Base-by-base conservation (phyloP, 2,797 vertebrate genomes). In the Myotis planiceps region DNA sequence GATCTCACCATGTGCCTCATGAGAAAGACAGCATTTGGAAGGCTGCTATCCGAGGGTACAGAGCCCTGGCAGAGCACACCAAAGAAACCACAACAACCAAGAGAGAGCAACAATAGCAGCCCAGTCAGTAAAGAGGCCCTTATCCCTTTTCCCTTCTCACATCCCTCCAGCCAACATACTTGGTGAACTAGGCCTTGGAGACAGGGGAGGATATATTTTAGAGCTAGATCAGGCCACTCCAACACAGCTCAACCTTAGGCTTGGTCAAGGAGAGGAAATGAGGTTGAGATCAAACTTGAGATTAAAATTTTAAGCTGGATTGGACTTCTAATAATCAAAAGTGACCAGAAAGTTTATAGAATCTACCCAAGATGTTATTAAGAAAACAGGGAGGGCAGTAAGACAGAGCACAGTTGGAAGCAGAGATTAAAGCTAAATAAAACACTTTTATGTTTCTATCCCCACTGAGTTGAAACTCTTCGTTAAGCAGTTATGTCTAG, bases 381-480 rank as follows among this genome's bases (percentile, higher is more conserved):
- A 95, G 85, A 90, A 96, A 92, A 96, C 0, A 51, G 65, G 66
- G 88, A 95, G n/a, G 49, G 88, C 79, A 96, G 80, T 91, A 96
- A 92, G 85, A 95, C 53, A 92, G 80, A 88, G 74, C 91, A 89
- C 82, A 92, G 94, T 68, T 91, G 92, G 96, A 96, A 97, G 58
- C 76, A 96, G 60, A 69, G 86, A 97, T 92, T 91, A 93, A 94
- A 97, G 92, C 65, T 68, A 92, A 97, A 95, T 92, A 83, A 92
- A 96, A 95, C 69, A 86, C 90, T 95, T 96, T 91, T 74, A 76
- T 96, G 91, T 96, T 93, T 93, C 82, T 96, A 81, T 93, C 79
- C 95, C 85, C 47, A 97, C 88, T 92, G 92, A 96, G 91, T 94
- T 92, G 79, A 96, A 90, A 90, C 79, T 96, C 82, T 92, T 97